Evolutionary conservation across 2,888 invertebrate species (phyloP).

Genomic region (Digitonthophagus gazella): DNA sequence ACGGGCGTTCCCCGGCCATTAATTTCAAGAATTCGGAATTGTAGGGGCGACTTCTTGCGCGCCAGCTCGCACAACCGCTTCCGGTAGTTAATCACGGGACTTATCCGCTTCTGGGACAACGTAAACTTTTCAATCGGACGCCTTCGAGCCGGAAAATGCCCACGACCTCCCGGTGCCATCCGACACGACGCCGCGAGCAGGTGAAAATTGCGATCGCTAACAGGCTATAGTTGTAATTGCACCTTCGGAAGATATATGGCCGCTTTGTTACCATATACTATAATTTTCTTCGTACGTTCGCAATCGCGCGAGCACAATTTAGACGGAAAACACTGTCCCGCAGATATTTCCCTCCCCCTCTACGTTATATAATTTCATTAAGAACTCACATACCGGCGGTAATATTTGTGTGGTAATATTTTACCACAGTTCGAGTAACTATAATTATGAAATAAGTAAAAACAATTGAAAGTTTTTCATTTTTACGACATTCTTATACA

Average conservation of each 20-base stretch:
- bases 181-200: not conserved
- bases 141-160: not conserved
- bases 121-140: not conserved
- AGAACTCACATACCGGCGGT: not conserved
- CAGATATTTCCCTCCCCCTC: not conserved
- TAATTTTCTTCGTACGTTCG: not conserved
- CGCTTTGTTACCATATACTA: not conserved
- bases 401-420: too few species aligned
- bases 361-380: not conserved
- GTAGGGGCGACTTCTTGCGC: constrained; percentile 4
- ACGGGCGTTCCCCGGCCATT: constrained; percentile 5
- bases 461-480: too few species aligned
- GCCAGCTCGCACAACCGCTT: not conserved
- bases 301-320: not conserved
- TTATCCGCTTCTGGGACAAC: not conserved
- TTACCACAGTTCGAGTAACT: too few species aligned
- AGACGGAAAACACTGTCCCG: not conserved
- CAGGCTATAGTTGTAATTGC: not conserved
- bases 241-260: not conserved
- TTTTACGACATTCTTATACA: too few species aligned
- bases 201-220: not conserved
- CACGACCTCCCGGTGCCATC: not conserved
- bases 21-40: constrained; percentile 18
- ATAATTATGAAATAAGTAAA: too few species aligned
- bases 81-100: not conserved